Evolutionary conservation across 2,888 invertebrate species (phyloP).

Genomic region (Acanthococcus lagerstroemiae): DNA sequence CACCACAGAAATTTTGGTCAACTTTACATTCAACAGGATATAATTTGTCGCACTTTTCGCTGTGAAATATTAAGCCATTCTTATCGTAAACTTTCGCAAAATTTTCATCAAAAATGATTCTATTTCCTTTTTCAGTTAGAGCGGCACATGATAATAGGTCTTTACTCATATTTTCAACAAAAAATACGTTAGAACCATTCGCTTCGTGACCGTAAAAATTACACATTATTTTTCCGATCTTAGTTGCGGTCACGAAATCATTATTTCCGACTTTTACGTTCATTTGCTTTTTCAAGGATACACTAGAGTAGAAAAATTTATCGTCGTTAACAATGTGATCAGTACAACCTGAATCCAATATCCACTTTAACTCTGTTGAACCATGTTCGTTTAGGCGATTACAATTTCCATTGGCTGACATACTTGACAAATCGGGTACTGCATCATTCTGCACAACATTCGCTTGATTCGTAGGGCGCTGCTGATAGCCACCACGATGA

Average conservation of each 20-base stretch:
- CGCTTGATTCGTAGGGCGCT: not conserved
- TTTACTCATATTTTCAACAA: not conserved
- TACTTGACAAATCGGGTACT: not conserved
- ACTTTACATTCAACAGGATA: not conserved
- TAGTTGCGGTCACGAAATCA: not conserved
- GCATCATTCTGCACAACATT: not conserved
- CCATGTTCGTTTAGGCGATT: not conserved
- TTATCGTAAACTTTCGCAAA: not conserved
- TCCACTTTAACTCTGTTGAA: not conserved
- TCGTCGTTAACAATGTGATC: too few species aligned
- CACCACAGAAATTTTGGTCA: not conserved
- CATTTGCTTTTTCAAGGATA: not conserved
- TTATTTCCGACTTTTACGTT: not conserved
- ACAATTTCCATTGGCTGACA: not conserved
- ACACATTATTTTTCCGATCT: not conserved
- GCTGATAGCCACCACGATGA: not conserved
- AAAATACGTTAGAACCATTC: not conserved
- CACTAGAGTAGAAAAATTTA: not conserved
- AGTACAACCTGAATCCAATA: too few species aligned
- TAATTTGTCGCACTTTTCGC: not conserved
- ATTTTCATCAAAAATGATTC: not conserved
- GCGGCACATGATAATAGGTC: not conserved
- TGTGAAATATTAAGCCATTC: not conserved
- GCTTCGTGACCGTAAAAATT: not conserved
- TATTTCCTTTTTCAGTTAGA: not conserved